Conservation (phyloP, 2,113 vertebrate genomes). For the Gracilinanus agilis region DNA sequence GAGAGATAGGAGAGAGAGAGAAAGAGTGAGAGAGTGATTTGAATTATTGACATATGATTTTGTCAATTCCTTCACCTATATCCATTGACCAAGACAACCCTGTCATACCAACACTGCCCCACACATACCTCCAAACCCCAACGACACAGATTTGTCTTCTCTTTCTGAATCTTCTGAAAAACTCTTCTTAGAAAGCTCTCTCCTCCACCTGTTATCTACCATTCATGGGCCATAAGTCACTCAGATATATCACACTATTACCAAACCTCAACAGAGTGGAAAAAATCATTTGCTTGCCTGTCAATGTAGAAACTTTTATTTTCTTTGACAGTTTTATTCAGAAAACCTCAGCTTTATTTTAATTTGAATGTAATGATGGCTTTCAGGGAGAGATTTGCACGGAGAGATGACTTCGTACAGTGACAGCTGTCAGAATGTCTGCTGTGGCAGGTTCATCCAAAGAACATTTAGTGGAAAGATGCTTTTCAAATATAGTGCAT, state of each 20-base stretch:
- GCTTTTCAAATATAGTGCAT: constrained; percentile 57
- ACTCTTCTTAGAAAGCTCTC: constrained; percentile 61
- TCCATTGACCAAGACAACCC: neutral
- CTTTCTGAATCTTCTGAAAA: constrained; percentile 37
- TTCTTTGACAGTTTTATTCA: constrained; percentile 84
- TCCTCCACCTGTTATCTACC: constrained; percentile 76
- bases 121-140: neutral
- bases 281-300: constrained; percentile 83
- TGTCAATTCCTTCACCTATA: constrained; percentile 16
- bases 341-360: constrained; percentile 82
- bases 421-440: constrained; percentile 73
- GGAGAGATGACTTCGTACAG: constrained; percentile 73
- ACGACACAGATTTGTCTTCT: constrained; percentile 16
- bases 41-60: constrained; percentile 37
- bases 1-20: too few relatives aligned
- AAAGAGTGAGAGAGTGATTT: too few relatives aligned
- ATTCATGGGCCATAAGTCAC: constrained; percentile 77
- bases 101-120: neutral
- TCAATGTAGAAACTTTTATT: constrained; percentile 83
- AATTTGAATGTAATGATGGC: constrained; percentile 81
- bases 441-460: constrained; percentile 72
- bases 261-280: constrained; percentile 79
- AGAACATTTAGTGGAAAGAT: constrained; percentile 72
- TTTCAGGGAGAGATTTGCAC: constrained; percentile 76
- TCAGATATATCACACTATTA: constrained; percentile 77